A percentile compares a stretch with the other conserved stretches of the same genome.
phyloP scores from a whole-genome alignment of 2,888 invertebrate genomes.

The Anarsia innoxiella region DNA sequence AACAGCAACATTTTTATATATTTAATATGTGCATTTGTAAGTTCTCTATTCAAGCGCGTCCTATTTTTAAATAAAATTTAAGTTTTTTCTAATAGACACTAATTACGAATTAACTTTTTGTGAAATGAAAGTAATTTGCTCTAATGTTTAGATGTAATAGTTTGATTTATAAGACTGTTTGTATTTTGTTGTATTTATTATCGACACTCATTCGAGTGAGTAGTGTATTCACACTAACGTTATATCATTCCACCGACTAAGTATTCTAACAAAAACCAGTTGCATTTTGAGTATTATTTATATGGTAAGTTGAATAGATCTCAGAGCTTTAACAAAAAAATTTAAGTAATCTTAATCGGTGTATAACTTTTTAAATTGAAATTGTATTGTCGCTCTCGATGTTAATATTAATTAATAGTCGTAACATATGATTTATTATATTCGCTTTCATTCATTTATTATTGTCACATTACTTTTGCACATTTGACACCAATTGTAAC shows the following conservation, averaged over 20 bases:
- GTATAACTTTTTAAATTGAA: background rate
- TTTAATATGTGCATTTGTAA: slow-evolving; percentile 29
- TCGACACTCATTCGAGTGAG: slow-evolving; percentile 61
- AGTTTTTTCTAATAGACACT: slow-evolving; percentile 32
- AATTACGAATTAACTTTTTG: slow-evolving; percentile 37
- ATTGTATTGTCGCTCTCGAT: slow-evolving; percentile 2
- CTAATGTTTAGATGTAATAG: slow-evolving; percentile 44
- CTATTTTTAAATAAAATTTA: slow-evolving; percentile 39
- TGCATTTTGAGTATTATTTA: slow-evolving; percentile 58
- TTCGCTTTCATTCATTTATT: slow-evolving; percentile 45
- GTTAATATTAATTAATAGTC: slow-evolving; percentile 9
- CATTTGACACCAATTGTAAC: slow-evolving; percentile 67
- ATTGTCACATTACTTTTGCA: slow-evolving; percentile 67
- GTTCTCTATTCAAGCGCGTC: slow-evolving; percentile 40
- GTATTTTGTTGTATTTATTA: slow-evolving; percentile 47
- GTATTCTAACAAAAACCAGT: slow-evolving; percentile 51
- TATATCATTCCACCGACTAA: slow-evolving; percentile 68
- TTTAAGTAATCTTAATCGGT: slow-evolving; percentile 8
- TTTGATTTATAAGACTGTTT: slow-evolving; percentile 66
- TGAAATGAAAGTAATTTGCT: slow-evolving; percentile 44
- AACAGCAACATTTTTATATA: slow-evolving; percentile 31
- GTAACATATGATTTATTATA: slow-evolving; percentile 41
- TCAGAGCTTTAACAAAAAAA: slow-evolving; percentile 47
- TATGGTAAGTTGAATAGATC: slow-evolving; percentile 31
- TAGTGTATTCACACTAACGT: slow-evolving; percentile 41